phyloP scores from a whole-genome alignment of 1,140 invertebrate species.

The Drosophila parabipectinata region DNA sequence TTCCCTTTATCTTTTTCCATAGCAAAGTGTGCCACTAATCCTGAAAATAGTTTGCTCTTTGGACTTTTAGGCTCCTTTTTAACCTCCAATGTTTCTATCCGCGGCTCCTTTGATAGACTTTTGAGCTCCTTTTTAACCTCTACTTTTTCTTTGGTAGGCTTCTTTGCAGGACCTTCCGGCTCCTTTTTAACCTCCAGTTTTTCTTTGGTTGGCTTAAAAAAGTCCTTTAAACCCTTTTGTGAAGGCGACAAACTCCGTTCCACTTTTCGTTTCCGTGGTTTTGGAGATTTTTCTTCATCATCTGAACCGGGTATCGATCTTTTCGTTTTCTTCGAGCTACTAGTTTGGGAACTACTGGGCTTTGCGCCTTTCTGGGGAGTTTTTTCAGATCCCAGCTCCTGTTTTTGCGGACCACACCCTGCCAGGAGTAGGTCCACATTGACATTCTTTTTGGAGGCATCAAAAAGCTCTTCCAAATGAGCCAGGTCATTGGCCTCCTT shows the following conservation, averaged over 20 bases:
- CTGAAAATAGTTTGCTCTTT: slow-evolving; percentile 44
- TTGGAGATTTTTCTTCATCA: slow-evolving; percentile 16
- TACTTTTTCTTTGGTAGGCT: slow-evolving; percentile 15
- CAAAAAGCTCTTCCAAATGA: slow-evolving; percentile 88
- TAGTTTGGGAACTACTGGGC: not conserved
- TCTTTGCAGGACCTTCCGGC: slow-evolving; percentile 4
- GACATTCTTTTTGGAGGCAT: slow-evolving; percentile 88
- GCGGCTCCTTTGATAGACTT: not conserved
- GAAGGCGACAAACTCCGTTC: slow-evolving; percentile 4
- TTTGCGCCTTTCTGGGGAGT: slow-evolving; percentile 46
- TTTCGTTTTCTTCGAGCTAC: slow-evolving; percentile 44
- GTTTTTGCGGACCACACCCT: slow-evolving; percentile 39
- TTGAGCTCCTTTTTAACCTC: slow-evolving; percentile 4
- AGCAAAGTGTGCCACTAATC: slow-evolving; percentile 53
- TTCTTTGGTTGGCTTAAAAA: slow-evolving; percentile 42
- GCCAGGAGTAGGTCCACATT: slow-evolving; percentile 87
- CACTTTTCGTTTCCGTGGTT: slow-evolving; percentile 25
- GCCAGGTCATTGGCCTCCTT: slow-evolving; percentile 91
- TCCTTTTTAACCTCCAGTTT: not conserved
- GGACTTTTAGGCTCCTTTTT: not conserved
- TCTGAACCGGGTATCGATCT: slow-evolving; percentile 25
- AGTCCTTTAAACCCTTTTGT: slow-evolving; percentile 43
- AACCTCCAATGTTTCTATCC: too few species aligned
- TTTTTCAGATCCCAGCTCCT: slow-evolving; percentile 28
- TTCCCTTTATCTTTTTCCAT: slow-evolving; percentile 4